A percentile compares a stretch with the other conserved stretches of the same genome.
These are phyloP conservation scores for Luffia ferchaultella DNA, from an alignment of 2,888 invertebrate genomes.

Conservation along the genomic window DNA sequence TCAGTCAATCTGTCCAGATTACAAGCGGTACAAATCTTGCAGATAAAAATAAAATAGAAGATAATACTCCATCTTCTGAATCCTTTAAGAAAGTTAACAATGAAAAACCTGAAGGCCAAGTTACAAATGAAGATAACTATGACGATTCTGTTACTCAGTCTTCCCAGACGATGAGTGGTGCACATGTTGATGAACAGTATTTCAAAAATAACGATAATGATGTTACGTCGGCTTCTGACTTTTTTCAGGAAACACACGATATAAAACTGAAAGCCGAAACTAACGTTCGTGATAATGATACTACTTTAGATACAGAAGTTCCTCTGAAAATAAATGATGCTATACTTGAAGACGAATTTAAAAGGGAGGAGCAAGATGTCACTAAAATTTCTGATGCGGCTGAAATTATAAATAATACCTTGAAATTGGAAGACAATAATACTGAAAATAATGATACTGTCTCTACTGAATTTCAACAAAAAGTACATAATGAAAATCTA, in stretches of 20 bases:
- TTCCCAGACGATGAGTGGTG: no score
- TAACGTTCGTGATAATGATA: no score
- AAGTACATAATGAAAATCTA: background rate
- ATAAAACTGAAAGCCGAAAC: no score
- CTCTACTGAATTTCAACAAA: conserved; percentile 4
- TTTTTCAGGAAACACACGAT: no score
- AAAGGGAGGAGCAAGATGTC: background rate
- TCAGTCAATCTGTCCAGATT: no score
- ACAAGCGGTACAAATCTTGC: no score
- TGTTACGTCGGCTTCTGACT: no score
- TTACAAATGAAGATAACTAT: background rate
- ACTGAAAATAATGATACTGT: conserved; percentile 6
- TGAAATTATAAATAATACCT: background rate
- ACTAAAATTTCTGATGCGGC: background rate
- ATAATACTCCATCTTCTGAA: background rate
- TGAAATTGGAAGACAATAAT: conserved; percentile 4
- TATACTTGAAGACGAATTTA: background rate
- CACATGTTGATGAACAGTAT: no score
- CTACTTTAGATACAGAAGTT: no score
- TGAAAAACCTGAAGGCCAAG: conserved; percentile 1
- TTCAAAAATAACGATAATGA: no score
- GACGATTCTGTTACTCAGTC: no score
- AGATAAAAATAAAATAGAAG: no score
- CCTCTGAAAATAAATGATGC: background rate
- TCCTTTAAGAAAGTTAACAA: background rate